Percentiles rank a stretch among this genome's conserved stretches.
phyloP scores from a whole-genome alignment of 2,797 vertebrate genomes.

The Peromyscus aztecus region DNA sequence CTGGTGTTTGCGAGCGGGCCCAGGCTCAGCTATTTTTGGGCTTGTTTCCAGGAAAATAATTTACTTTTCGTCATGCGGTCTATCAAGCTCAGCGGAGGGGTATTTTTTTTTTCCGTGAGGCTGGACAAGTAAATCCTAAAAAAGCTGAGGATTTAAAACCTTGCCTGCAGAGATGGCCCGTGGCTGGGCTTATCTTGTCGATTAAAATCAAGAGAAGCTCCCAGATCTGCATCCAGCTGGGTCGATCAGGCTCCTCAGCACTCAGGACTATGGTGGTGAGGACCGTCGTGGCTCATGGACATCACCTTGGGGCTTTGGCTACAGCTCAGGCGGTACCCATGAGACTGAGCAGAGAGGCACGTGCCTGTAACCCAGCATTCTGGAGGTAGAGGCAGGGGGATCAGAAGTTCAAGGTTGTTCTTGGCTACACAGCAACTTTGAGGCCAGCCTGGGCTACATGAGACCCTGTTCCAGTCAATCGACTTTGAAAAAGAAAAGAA shows the following conservation, averaged over 20 bases:
- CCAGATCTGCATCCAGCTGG: neutral
- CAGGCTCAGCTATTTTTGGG: constrained; percentile 82
- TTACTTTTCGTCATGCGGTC: constrained; percentile 78
- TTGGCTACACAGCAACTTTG: neutral
- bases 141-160: constrained; percentile 57
- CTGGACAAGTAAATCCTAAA: constrained; percentile 57
- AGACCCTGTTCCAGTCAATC: neutral
- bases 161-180: constrained; percentile 37
- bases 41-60: constrained; percentile 80
- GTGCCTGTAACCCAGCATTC: neutral
- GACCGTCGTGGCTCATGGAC: neutral
- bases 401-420: neutral
- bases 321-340: neutral
- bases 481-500: neutral
- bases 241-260: neutral
- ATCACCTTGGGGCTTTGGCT: neutral
- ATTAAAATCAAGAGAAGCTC: constrained; percentile 51
- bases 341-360: neutral
- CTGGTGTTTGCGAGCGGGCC: constrained; percentile 64
- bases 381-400: neutral
- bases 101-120: constrained; percentile 44
- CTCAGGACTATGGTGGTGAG: neutral
- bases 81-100: constrained; percentile 81
- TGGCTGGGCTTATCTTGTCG: constrained; percentile 8
- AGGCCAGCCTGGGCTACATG: neutral